Percentiles rank a stretch among this genome's conserved stretches.
These are phyloP conservation scores for Axea sp. DNA, from an alignment of 2,888 invertebrate genomes.

Conservation along the genomic window DNA sequence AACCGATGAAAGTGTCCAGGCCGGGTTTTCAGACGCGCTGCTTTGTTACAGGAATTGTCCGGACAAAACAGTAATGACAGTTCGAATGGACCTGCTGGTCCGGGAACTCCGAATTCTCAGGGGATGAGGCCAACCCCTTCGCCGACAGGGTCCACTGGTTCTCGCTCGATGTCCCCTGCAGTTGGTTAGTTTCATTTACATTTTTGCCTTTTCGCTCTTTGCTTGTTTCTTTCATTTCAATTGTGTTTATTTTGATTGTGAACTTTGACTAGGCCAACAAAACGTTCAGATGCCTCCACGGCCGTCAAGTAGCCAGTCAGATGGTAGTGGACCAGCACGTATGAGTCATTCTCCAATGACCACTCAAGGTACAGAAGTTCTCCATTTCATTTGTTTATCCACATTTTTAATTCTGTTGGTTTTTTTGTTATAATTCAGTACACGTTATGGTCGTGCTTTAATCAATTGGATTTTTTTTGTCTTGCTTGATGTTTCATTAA, in stretches of 20 bases:
- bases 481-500: slow-evolving; percentile 4
- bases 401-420: too few relatives aligned
- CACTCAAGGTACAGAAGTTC: slow-evolving; percentile 83
- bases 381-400: too few relatives aligned
- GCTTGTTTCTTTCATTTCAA: too few relatives aligned
- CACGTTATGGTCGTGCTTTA: too few relatives aligned
- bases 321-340: slow-evolving; percentile 83
- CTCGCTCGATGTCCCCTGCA: slow-evolving; percentile 98
- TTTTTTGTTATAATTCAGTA: too few relatives aligned
- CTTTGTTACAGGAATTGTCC: slow-evolving; percentile 87
- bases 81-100: slow-evolving; percentile 84
- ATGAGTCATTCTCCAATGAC: slow-evolving; percentile 87
- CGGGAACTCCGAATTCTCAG: slow-evolving; percentile 86
- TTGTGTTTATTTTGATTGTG: too few relatives aligned
- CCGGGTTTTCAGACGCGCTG: too few relatives aligned
- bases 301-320: slow-evolving; percentile 88
- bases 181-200: slow-evolving; percentile 87
- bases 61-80: slow-evolving; percentile 93
- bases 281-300: slow-evolving; percentile 98
- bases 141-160: slow-evolving; percentile 95
- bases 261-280: slow-evolving; percentile 85
- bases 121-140: slow-evolving; percentile 95
- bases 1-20: too few relatives aligned
- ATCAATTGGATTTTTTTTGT: too few relatives aligned
- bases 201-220: too few relatives aligned